Conservation (phyloP, 35 echinoderm and acorn worm genomes). For the Diadema setosum region DNA sequence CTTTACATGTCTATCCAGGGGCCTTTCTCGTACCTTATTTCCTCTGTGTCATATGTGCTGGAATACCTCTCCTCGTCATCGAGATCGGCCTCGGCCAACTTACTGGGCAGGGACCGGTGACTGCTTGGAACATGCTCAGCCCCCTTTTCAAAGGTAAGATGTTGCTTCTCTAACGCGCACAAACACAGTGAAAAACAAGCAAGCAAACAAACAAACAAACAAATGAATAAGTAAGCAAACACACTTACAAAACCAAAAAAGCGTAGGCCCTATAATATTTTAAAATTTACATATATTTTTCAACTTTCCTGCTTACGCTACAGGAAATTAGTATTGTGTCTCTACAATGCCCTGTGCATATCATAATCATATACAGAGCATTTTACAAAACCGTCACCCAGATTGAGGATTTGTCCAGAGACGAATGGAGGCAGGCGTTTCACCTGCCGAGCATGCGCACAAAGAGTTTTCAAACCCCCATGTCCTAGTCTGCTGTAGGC, state of each 20-base stretch:
- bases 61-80: slow-evolving; percentile 68
- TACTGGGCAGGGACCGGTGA: slow-evolving; percentile 60
- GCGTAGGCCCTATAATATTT: not conserved
- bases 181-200: not conserved
- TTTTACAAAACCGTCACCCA: too few relatives aligned
- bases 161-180: not conserved
- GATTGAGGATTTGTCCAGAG: too few relatives aligned
- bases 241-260: not conserved
- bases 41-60: slow-evolving; percentile 49
- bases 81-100: slow-evolving; percentile 79
- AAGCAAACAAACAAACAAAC: too few relatives aligned
- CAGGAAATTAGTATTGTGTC: not conserved
- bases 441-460: too few relatives aligned
- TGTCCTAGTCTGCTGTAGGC: too few relatives aligned
- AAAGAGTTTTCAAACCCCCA: too few relatives aligned
- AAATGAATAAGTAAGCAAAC: not conserved
- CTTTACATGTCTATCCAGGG: slow-evolving; percentile 37
- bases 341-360: too few relatives aligned
- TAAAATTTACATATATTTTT: not conserved
- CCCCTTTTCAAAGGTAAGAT: slow-evolving; percentile 82
- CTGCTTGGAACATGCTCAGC: slow-evolving; percentile 47
- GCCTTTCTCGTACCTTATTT: slow-evolving; percentile 85
- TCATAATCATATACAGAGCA: too few relatives aligned
- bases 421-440: too few relatives aligned
- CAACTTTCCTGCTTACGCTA: not conserved